These are phyloP conservation scores for Piaya cayana DNA, from an alignment of 2,113 vertebrate genomes.

Conservation along the genomic window DNA sequence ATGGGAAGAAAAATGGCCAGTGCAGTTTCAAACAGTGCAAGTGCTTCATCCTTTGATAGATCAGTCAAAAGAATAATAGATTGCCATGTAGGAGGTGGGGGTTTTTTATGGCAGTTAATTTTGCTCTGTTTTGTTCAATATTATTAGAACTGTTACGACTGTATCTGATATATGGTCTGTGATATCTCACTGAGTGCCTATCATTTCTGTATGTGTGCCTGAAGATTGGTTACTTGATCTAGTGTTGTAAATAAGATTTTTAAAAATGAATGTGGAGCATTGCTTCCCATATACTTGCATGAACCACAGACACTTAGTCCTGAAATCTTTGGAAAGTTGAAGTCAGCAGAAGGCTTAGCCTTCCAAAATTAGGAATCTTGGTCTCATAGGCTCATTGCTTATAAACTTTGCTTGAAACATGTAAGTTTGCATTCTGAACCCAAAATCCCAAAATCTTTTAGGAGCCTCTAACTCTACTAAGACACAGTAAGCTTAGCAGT, in stretches of 20 bases:
- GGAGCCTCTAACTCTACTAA: background rate
- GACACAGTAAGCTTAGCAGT: background rate
- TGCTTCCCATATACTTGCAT: background rate
- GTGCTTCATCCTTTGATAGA: background rate
- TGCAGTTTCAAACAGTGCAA: background rate
- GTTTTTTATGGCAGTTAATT: background rate
- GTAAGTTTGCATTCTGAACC: background rate
- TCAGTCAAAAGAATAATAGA: constrained; percentile 11
- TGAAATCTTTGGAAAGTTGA: background rate
- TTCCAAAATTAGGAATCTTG: background rate
- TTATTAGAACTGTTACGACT: background rate
- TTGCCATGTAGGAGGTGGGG: background rate
- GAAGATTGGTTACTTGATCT: background rate
- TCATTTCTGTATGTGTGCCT: background rate
- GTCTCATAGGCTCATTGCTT: background rate
- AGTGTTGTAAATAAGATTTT: background rate
- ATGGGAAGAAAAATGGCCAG: constrained; percentile 16
- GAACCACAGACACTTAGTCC: background rate
- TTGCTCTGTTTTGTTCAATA: background rate
- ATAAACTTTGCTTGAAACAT: background rate
- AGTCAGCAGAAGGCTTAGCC: background rate
- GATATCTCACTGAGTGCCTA: background rate
- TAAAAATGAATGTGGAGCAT: fast-evolving
- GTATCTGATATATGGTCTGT: background rate
- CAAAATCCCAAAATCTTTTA: background rate